Evolutionary conservation across 2,888 invertebrate species (phyloP), one percentile per base, ranked within the genome.

Genomic region (Cremastinae sp.): DNA sequence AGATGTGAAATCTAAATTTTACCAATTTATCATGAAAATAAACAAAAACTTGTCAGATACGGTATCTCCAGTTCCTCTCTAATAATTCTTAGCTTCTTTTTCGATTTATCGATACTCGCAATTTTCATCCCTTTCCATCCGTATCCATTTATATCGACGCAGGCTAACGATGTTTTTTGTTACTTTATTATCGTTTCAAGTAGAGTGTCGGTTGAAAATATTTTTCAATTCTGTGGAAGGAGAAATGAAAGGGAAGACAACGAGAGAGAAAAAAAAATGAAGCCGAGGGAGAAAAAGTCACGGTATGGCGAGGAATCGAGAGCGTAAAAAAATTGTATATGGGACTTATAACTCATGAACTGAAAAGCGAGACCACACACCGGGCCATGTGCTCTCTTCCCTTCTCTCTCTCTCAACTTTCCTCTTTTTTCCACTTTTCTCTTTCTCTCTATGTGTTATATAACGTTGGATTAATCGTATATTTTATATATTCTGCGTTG

Each of bases 401-500:
- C n/a, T n/a, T n/a, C n/a, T n/a, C n/a, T n/a, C n/a, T n/a, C n/a
- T n/a, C n/a, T n/a, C n/a, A n/a, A n/a, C n/a, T n/a, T n/a, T n/a
- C n/a, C n/a, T n/a, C n/a, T n/a, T n/a, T n/a, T n/a, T n/a, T n/a
- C n/a, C n/a, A n/a, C n/a, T n/a, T n/a, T n/a, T n/a, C n/a, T 58
- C 51, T 71, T 51, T 70, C 20, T 58, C 58, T 34, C 51, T 12
- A 34, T n/a, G 41, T 18, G 22, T 14, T 56, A 51, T 58, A 59
- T 58, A 58, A 12, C 51, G 51, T 58, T 58, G 41, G 56, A 65
- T 59, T 72, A 72, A 72, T 72, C 72, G 58, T 34, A 58, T 51
- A 58, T 65, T 72, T 72, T 53, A 65, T 69, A 59, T 69, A 59
- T 73, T 20, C 58, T 43, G 53, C 51, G 51, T 61, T 61, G 34